Evolutionary conservation across 2,888 invertebrate genomes (phyloP), one percentile per base, ranked within the genome.

Genomic region (Mythimna albipuncta): DNA sequence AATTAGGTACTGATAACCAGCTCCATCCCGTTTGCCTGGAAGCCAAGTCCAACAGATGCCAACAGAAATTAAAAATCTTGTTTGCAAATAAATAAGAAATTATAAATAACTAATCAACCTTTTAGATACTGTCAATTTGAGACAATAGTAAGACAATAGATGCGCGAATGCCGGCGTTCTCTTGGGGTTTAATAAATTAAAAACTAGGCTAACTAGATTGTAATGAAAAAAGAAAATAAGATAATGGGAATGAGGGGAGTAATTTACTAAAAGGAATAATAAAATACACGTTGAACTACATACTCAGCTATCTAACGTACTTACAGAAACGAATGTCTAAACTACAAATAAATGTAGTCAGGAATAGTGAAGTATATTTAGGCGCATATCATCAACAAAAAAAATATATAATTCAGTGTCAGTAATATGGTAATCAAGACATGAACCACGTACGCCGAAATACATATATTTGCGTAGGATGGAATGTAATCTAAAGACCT

Each of bases 161-260:
- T 26, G 26, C 26, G 26, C 26, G 26, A 26, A 26, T 2, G 26
- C 26, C 26, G 26, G 26, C 26, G 26, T 26, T 26, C 26, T 26
- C 2, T 26, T 26, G 26, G 26, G 26, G 26, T 26, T 26, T 26
- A 26, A 26, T 26, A 26, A 26, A 26, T 26, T 26, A 26, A 16
- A 75, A 67, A 52, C 10, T 64, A 62, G 61, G 52, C 32, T 62
- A 50, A 35, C 19, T 52, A 78, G 52, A 62, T 68, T 59, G 5
- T 58, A 50, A 54, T 72, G 19, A 62, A 67, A 21, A 11, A 59
- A 35, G 26, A 65, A 59, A 38, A 35, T n/a, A 41, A 54, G 2
- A 47, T 26, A 26, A 26, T 50, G 4, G 16, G 50, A 26, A 55
- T 32, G 10, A 19, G 6, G 11, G 62, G 11, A 52, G 32, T 38